Evolutionary conservation across 2,888 invertebrate species (phyloP).

Genomic region (Ormyrus pomaceus): DNA sequence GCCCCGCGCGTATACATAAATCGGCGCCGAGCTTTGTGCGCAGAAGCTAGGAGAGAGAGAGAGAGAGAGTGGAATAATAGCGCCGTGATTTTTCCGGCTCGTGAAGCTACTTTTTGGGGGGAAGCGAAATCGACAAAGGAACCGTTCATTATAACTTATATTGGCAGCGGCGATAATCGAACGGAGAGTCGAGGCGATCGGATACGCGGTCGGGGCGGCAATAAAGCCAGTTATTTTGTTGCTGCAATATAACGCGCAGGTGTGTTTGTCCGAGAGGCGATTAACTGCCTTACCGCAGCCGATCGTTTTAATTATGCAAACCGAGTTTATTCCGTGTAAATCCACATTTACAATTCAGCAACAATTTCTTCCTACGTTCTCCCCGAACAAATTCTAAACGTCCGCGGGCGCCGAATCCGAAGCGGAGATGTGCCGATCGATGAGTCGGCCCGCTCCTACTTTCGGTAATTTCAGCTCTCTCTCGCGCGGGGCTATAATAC

Average conservation of each 20-base stretch:
- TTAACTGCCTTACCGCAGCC: no score
- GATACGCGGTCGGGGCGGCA: background rate
- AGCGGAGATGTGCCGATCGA: slow-evolving; percentile 15
- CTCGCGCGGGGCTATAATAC: no score
- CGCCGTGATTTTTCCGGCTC: slow-evolving; percentile 11
- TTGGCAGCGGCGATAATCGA: background rate
- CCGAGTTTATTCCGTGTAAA: no score
- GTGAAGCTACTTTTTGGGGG: background rate
- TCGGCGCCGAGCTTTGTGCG: slow-evolving; percentile 6
- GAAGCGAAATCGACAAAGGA: slow-evolving; percentile 19
- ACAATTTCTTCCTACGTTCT: background rate
- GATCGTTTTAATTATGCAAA: no score
- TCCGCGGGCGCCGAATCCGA: background rate
- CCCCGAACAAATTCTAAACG: background rate
- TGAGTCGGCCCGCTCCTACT: slow-evolving; percentile 31
- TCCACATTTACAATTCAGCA: no score
- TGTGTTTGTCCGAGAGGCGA: no score
- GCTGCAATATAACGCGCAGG: no score
- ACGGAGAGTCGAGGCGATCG: background rate
- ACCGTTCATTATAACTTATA: slow-evolving; percentile 24
- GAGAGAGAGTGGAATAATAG: background rate
- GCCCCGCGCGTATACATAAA: slow-evolving; percentile 64
- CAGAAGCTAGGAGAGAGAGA: no score
- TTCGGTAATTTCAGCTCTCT: slow-evolving; percentile 39
- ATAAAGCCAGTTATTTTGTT: background rate